Conservation (phyloP, 2,888 invertebrate genomes). For the Peribatodes rhomboidaria region DNA sequence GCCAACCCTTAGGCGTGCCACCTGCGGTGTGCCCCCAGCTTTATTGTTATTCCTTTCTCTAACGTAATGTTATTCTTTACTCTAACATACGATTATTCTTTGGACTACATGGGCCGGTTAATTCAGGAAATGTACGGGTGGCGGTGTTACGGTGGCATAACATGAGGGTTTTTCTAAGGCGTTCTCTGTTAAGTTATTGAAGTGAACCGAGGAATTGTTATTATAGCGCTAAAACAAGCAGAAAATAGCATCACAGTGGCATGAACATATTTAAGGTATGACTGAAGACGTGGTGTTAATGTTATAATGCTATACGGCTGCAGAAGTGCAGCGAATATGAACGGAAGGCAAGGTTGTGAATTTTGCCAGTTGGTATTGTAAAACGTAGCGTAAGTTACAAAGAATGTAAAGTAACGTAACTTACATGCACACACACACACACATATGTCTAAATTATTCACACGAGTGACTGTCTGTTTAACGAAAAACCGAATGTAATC, state of each 20-base stretch:
- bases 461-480: no score
- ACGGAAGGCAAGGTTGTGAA: no score
- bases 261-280: neutral
- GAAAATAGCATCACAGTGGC: neutral
- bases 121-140: conserved; percentile 11
- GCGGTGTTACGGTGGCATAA: conserved; percentile 10
- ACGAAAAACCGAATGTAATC: no score
- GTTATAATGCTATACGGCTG: no score
- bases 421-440: no score
- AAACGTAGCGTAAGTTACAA: no score
- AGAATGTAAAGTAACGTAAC: no score
- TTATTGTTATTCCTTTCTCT: conserved; percentile 15
- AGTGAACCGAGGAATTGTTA: neutral
- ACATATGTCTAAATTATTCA: no score
- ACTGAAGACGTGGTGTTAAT: no score
- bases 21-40: neutral
- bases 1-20: neutral
- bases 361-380: no score
- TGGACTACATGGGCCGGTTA: conserved; percentile 17
- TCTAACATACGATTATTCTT: conserved; percentile 19
- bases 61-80: conserved; percentile 22
- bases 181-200: neutral
- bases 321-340: no score
- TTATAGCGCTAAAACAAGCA: neutral
- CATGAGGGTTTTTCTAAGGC: conserved; percentile 13